phyloP scores from a whole-genome alignment of 2,113 vertebrate genomes.

The Vidua chalybeata region DNA sequence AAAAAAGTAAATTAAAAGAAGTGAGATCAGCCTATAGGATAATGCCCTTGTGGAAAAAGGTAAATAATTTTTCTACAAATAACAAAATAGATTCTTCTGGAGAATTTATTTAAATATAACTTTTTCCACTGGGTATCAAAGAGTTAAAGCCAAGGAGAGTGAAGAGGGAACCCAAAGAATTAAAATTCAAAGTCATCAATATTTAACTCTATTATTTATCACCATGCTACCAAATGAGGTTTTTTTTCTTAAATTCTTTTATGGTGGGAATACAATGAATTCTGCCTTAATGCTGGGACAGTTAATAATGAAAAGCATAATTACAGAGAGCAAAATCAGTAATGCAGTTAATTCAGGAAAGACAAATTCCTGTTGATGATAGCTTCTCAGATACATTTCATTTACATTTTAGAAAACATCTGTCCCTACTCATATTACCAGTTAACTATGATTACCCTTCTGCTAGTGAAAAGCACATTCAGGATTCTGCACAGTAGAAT shows the following conservation, averaged over 20 bases:
- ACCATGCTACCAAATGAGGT: background rate
- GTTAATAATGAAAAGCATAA: background rate
- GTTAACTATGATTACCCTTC: background rate
- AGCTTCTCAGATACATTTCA: background rate
- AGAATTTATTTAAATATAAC: background rate
- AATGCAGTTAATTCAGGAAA: background rate
- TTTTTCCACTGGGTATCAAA: background rate
- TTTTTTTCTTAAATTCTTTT: background rate
- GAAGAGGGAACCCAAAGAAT: background rate
- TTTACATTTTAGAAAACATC: constrained; percentile 35
- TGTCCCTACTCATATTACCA: background rate
- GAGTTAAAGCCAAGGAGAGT: background rate
- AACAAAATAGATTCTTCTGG: background rate
- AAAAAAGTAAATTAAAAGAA: background rate
- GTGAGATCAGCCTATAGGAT: background rate
- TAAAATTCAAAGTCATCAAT: background rate
- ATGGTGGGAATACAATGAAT: background rate
- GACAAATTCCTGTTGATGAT: constrained; percentile 5
- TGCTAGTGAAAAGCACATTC: background rate
- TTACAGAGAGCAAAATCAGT: background rate
- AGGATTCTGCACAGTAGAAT: background rate
- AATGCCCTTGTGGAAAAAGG: background rate
- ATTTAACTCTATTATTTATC: background rate
- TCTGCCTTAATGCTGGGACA: background rate
- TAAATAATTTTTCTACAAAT: background rate